Conservation (phyloP, 2,888 invertebrate species). For the Drosophila falleni region DNA sequence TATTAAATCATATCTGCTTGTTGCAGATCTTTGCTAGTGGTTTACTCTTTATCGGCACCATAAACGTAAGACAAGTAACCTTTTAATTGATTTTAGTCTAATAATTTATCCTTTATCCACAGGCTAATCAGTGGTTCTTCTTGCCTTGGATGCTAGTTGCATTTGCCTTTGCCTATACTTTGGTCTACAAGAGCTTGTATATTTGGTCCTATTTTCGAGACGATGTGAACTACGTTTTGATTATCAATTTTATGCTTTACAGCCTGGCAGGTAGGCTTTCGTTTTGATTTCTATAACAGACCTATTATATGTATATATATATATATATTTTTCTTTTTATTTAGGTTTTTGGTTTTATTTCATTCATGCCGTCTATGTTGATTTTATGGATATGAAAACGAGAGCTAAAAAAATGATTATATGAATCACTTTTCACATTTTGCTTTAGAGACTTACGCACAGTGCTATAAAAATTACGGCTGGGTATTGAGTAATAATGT, state of each 20-base stretch:
- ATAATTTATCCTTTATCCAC: neutral
- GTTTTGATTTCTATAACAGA: neutral
- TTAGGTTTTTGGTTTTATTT: constrained; percentile 60
- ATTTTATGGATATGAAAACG: constrained; percentile 37
- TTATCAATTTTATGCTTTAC: constrained; percentile 12
- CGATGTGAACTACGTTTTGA: fast-evolving
- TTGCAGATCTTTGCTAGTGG: constrained; percentile 49
- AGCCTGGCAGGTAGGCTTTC: constrained; percentile 38
- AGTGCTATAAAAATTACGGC: too few relatives aligned
- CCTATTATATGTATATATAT: neutral
- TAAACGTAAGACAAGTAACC: constrained; percentile 21
- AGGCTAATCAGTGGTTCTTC: constrained; percentile 49
- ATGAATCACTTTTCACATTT: neutral
- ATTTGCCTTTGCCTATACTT: constrained; percentile 36
- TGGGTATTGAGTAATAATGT: too few relatives aligned
- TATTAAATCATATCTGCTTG: constrained; percentile 49
- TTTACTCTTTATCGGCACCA: constrained; percentile 24
- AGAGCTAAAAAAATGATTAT: neutral
- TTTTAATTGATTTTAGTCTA: neutral
- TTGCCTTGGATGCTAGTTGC: constrained; percentile 57
- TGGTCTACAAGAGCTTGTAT: constrained; percentile 34
- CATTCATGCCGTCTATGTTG: constrained; percentile 31
- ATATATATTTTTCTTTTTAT: too few relatives aligned
- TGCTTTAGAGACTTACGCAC: too few relatives aligned
- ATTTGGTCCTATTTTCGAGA: neutral